Evolutionary conservation across 2,888 invertebrate species (phyloP).

Genomic region (Oxyscelio sp.): DNA sequence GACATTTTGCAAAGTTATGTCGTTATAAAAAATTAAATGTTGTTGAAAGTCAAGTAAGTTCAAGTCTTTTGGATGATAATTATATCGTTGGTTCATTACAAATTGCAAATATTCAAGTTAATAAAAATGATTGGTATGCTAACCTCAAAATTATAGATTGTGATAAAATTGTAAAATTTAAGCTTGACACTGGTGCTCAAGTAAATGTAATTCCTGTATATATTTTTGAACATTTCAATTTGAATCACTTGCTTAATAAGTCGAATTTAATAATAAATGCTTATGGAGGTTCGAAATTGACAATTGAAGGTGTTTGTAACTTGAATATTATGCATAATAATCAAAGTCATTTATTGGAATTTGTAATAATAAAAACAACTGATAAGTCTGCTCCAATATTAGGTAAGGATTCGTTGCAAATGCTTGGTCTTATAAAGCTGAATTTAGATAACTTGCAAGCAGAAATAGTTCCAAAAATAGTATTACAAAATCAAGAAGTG

Average conservation of each 20-base stretch:
- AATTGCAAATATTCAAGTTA: background rate
- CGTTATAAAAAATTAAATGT: constrained; percentile 18
- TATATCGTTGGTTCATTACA: constrained; percentile 2
- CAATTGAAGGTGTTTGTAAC: no score
- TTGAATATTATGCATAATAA: no score
- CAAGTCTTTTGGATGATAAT: background rate
- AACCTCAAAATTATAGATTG: no score
- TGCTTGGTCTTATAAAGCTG: background rate
- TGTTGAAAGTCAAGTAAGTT: background rate
- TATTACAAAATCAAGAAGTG: constrained; percentile 37
- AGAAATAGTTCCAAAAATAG: background rate
- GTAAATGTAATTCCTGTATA: no score
- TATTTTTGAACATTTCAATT: no score
- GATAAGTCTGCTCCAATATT: background rate
- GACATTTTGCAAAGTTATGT: constrained; percentile 63
- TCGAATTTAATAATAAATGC: no score
- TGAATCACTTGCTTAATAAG: no score
- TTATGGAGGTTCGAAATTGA: no score
- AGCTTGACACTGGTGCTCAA: no score
- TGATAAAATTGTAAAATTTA: no score
- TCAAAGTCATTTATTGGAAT: background rate
- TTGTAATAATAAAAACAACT: constrained; percentile 5
- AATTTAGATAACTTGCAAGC: background rate
- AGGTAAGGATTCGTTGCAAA: constrained; percentile 1
- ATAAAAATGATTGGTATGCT: background rate